phyloP scores from a whole-genome alignment of 2,113 vertebrate genomes.

The Xenopus laevis region DNA sequence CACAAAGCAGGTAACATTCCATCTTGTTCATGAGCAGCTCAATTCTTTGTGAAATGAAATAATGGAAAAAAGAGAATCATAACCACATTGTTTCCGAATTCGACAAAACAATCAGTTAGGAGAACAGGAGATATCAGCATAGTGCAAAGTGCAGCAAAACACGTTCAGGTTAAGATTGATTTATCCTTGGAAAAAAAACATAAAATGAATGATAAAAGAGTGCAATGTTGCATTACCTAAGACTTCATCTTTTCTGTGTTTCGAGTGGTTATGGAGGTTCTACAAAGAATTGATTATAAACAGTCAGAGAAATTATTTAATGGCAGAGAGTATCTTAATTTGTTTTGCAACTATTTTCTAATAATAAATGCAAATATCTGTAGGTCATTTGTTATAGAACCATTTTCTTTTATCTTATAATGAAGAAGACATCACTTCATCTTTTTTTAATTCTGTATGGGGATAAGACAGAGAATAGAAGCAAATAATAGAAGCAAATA shows the following conservation, averaged over 20 bases:
- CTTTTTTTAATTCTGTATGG: too few relatives aligned
- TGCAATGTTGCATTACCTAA: too few relatives aligned
- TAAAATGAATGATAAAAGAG: not conserved
- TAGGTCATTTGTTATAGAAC: too few relatives aligned
- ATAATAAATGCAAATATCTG: not conserved
- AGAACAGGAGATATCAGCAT: constrained; percentile 21
- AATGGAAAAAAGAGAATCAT: constrained; percentile 12
- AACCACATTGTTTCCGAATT: constrained; percentile 17
- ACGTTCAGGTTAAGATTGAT: constrained; percentile 14
- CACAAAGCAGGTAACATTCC: not conserved
- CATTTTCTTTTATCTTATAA: too few relatives aligned
- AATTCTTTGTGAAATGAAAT: not conserved
- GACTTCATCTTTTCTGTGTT: not conserved
- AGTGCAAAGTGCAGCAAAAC: constrained; percentile 26
- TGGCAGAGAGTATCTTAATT: not conserved
- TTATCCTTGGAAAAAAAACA: not conserved
- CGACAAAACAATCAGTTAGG: constrained; percentile 28
- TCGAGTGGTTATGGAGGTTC: not conserved
- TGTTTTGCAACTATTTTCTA: not conserved
- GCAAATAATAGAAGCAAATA: too few relatives aligned
- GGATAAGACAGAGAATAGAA: too few relatives aligned
- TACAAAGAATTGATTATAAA: not conserved
- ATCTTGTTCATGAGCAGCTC: not conserved
- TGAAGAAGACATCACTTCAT: too few relatives aligned
- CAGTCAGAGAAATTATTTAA: not conserved